Conservation (phyloP, 2,888 invertebrate genomes). For the Melanostoma mellinum region DNA sequence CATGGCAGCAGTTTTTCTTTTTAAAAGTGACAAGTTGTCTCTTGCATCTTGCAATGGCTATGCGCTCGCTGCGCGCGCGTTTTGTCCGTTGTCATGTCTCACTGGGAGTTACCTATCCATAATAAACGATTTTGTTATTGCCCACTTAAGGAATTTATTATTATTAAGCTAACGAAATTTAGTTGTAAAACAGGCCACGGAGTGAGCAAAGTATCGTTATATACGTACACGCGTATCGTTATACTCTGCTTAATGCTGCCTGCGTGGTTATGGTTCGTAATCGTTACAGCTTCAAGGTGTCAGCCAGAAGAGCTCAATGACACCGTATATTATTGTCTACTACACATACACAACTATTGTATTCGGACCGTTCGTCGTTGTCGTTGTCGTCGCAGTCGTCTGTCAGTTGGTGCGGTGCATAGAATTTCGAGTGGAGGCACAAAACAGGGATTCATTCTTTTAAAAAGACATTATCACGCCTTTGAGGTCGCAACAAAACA, state of each 20-base stretch:
- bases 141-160: conserved; percentile 73
- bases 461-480: conserved; percentile 72
- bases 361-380: conserved; percentile 16
- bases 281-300: conserved; percentile 60
- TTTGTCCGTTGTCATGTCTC: conserved; percentile 60
- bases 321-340: conserved; percentile 40
- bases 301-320: conserved; percentile 68
- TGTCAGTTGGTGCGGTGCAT: conserved; percentile 22
- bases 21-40: conserved; percentile 67
- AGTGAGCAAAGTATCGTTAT: conserved; percentile 35
- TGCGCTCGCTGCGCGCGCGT: conserved; percentile 35
- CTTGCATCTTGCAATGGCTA: conserved; percentile 9
- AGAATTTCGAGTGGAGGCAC: conserved; percentile 59
- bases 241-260: conserved; percentile 17
- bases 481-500: conserved; percentile 64
- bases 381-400: neutral
- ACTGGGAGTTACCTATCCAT: conserved; percentile 66
- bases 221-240: conserved; percentile 28
- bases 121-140: conserved; percentile 73
- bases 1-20: conserved; percentile 46
- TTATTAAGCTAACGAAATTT: conserved; percentile 67
- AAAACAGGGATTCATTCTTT: conserved; percentile 52
- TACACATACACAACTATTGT: conserved; percentile 45
- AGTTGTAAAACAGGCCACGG: conserved; percentile 72
- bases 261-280: conserved; percentile 21